phyloP scores from a whole-genome alignment of 2,797 vertebrate species.

The Pangasius djambal region DNA sequence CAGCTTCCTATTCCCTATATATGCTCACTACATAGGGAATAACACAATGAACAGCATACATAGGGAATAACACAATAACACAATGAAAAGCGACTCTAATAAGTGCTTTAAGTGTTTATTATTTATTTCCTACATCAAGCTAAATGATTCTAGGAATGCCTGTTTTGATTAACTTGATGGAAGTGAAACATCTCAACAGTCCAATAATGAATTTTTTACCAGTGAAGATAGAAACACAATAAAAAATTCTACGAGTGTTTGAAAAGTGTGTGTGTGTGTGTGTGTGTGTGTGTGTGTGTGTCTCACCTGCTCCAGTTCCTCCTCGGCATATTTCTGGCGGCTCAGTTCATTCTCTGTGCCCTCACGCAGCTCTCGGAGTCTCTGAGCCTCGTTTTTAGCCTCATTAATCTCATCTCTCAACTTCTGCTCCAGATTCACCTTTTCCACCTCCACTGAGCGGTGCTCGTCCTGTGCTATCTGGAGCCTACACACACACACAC shows the following conservation, averaged over 20 bases:
- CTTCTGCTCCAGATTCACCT: constrained; percentile 90
- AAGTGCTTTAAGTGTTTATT: neutral
- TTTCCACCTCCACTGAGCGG: constrained; percentile 89
- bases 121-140: neutral
- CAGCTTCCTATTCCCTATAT: neutral
- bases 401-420: constrained; percentile 87
- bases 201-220: no score
- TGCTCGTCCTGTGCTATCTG: constrained; percentile 93
- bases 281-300: neutral
- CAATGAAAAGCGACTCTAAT: neutral
- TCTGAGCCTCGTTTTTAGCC: constrained; percentile 89
- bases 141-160: neutral
- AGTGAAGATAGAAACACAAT: neutral
- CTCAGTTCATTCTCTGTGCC: constrained; percentile 88
- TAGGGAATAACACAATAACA: neutral
- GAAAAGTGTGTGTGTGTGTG: neutral
- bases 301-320: constrained; percentile 90
- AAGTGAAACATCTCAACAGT: neutral
- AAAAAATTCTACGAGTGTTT: neutral
- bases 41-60: neutral
- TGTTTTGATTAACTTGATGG: neutral
- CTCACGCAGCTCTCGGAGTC: constrained; percentile 82
- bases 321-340: constrained; percentile 90
- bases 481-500: constrained; percentile 74
- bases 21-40: neutral